These are phyloP conservation scores for Macrotis lagotis DNA, from an alignment of 2,113 vertebrate genomes.

Conservation along the genomic window DNA sequence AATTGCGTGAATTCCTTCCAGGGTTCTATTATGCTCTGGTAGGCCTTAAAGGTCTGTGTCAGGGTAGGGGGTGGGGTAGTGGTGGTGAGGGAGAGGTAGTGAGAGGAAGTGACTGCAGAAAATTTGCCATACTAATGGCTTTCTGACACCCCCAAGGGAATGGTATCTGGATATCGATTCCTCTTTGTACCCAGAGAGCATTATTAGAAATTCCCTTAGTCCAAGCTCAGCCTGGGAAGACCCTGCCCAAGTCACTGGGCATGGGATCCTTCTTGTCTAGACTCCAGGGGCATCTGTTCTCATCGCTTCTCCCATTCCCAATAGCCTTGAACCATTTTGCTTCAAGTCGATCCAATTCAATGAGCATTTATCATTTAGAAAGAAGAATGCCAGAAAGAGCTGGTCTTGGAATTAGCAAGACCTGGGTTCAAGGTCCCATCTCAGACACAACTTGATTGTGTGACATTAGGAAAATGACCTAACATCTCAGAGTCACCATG, in stretches of 20 bases:
- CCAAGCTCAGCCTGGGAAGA: background rate
- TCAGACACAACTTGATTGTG: background rate
- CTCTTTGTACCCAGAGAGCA: background rate
- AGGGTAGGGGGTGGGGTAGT: accelerated
- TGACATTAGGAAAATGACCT: background rate
- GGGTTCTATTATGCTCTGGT: background rate
- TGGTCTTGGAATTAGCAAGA: background rate
- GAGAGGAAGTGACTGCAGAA: background rate
- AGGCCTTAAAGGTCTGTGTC: background rate
- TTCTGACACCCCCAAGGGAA: background rate
- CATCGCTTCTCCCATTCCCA: background rate
- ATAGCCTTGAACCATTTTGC: accelerated
- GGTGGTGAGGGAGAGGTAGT: too few species aligned
- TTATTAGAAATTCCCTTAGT: background rate
- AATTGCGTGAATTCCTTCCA: background rate
- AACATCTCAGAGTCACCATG: background rate
- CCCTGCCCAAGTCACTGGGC: background rate
- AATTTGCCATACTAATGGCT: background rate
- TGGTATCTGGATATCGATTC: background rate
- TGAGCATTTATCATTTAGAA: background rate
- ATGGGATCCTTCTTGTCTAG: background rate
- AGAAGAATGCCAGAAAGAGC: background rate
- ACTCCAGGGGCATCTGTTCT: background rate
- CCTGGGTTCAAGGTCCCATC: background rate
- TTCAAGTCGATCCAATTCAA: accelerated